Evolutionary conservation across 2,888 invertebrate species (phyloP).

Genomic region (Lamellibrachia satsuma): DNA sequence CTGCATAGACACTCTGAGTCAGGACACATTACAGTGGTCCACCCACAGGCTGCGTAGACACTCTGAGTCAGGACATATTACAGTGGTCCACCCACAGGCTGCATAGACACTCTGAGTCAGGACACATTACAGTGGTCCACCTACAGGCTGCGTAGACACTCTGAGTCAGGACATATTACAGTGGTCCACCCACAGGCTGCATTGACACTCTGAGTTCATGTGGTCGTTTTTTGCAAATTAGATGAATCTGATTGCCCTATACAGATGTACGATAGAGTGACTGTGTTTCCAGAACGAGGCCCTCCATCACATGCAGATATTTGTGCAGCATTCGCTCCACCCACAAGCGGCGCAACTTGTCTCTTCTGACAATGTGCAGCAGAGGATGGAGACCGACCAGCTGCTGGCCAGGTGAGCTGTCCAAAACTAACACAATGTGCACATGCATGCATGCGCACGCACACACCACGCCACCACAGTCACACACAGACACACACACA

Average conservation of each 20-base stretch:
- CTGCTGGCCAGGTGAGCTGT: slow-evolving; percentile 60
- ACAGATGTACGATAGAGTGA: background rate
- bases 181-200: no score
- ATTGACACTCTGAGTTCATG: no score
- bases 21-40: no score
- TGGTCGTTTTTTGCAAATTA: no score
- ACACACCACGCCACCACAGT: background rate
- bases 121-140: no score
- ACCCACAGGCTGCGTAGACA: no score
- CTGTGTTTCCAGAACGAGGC: slow-evolving; percentile 54
- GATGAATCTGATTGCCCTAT: background rate
- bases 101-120: no score
- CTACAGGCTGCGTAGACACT: no score
- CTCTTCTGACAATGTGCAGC: slow-evolving; percentile 52
- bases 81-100: no score
- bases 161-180: no score
- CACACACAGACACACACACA: background rate
- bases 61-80: no score
- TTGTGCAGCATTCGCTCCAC: slow-evolving; percentile 84
- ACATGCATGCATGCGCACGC: background rate
- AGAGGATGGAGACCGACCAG: slow-evolving; percentile 68
- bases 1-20: no score
- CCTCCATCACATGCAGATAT: slow-evolving; percentile 77
- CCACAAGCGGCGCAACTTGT: slow-evolving; percentile 81
- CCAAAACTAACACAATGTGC: background rate